Base-by-base conservation (phyloP, 2,888 invertebrate species). In the Eupithecia insigniata region DNA sequence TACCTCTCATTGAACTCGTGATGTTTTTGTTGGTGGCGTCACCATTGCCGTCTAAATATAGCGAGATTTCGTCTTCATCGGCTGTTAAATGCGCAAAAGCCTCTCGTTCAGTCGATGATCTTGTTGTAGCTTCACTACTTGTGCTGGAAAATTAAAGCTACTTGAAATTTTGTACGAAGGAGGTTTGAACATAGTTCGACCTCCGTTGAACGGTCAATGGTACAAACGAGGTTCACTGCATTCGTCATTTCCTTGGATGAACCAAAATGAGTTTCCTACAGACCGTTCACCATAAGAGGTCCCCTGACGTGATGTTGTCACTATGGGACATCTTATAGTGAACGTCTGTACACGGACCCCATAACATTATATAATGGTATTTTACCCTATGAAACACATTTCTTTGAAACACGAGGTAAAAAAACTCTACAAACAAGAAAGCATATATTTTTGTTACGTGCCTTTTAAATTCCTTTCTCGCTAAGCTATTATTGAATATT, bases 1-100 rank as follows among this genome's bases (percentile, higher is more conserved):
- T 81, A 90, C 93, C 92, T 68, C 92, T 85, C 77, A 90, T 85
- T n/a, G 91, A 87, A 69, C 76, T 87, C 4, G 84, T 87, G 81
- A 90, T 85, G 75, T 82, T 85, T 77, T 90, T 64, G 22, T 64
- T 94, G 69, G 71, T 86, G 0, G 81, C 61, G 1, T 87, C 90
- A 0, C 94, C 95, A 69, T 95, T 95, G 0, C 96, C 97, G 80
- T 97, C 97, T 67, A 97, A 90, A 82, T 97, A 96, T 77, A 96
- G 94, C 0, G 98, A 97, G 78, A 98, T 96, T 84, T 97, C 97
- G 60, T 97, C 98, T 75, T 98, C 98, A 67, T 97, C 97, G 16
- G 97, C 97, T 71, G 96, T 96, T 67, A 97, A 96, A 72, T 96
- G 95, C 16, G 95, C 89, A 67, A 92, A 93, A n/a, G 95, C 87